Evolutionary conservation across 2,797 vertebrate genomes (phyloP).

Genomic region (Prionace glauca): DNA sequence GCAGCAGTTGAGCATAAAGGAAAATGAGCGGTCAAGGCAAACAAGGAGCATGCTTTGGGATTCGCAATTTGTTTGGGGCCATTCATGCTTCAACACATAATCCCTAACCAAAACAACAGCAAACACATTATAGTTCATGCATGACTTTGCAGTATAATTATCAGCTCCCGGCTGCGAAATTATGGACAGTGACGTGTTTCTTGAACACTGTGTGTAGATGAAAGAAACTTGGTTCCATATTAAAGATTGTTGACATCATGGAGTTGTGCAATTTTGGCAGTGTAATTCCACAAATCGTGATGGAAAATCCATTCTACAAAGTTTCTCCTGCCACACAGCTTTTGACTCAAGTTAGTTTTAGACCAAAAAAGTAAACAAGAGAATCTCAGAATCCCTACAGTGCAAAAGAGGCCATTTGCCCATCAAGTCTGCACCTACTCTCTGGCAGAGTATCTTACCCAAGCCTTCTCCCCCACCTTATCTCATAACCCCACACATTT

Average conservation of each 20-base stretch:
- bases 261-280: neutral
- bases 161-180: neutral
- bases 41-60: neutral
- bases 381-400: too few species aligned
- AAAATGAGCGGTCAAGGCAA: neutral
- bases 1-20: neutral
- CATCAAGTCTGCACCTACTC: too few species aligned
- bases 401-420: too few species aligned
- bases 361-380: neutral
- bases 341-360: neutral
- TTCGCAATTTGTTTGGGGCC: neutral
- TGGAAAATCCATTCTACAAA: neutral
- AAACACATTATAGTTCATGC: neutral
- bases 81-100: neutral
- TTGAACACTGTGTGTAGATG: neutral
- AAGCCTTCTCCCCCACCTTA: too few species aligned
- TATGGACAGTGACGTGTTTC: neutral
- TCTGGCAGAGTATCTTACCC: too few species aligned
- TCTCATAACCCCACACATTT: too few species aligned
- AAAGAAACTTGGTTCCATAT: neutral
- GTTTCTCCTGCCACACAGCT: neutral
- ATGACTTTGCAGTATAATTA: too few species aligned
- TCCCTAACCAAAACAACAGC: neutral
- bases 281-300: neutral
- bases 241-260: neutral